These are phyloP conservation scores for Philopotamus ludificatus DNA, from an alignment of 1,140 invertebrate genomes.

Conservation along the genomic window DNA sequence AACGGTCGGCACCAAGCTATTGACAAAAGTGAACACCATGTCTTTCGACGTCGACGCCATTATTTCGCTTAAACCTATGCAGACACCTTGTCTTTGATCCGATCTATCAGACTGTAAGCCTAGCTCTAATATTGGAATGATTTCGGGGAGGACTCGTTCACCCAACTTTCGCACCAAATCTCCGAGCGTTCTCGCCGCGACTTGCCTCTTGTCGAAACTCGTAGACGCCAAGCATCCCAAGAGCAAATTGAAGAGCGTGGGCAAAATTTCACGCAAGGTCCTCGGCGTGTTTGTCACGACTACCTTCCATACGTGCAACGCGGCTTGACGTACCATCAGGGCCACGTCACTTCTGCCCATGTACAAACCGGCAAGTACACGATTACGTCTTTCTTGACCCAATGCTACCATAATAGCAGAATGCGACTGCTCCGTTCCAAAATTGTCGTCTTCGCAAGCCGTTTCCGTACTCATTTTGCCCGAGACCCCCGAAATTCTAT, in stretches of 20 bases:
- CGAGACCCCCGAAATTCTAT: slow-evolving; percentile 94
- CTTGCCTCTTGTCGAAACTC: slow-evolving; percentile 93
- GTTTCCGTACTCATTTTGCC: slow-evolving; percentile 99
- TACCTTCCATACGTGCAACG: slow-evolving; percentile 97
- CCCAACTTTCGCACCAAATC: slow-evolving; percentile 97
- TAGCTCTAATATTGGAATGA: slow-evolving; percentile 94
- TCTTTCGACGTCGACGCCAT: slow-evolving; percentile 95
- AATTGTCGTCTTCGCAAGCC: slow-evolving; percentile 97
- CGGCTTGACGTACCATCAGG: slow-evolving; percentile 94
- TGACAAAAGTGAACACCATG: slow-evolving; percentile 91
- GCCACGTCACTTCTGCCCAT: slow-evolving; percentile 98
- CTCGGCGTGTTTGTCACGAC: slow-evolving; percentile 96
- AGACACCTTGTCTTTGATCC: slow-evolving; percentile 96
- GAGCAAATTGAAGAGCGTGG: slow-evolving; percentile 88
- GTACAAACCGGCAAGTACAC: slow-evolving; percentile 93
- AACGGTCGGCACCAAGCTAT: slow-evolving; percentile 96
- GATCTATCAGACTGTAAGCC: slow-evolving; percentile 87
- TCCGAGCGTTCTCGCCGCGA: slow-evolving; percentile 93
- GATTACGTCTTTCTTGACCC: slow-evolving; percentile 85
- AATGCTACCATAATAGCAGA: slow-evolving; percentile 85
- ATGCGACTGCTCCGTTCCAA: slow-evolving; percentile 96
- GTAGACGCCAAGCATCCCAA: slow-evolving; percentile 92
- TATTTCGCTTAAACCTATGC: slow-evolving; percentile 97
- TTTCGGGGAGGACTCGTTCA: slow-evolving; percentile 95
- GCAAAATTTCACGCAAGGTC: slow-evolving; percentile 94